Conservation (phyloP, 2,888 invertebrate species). For the Chalcis sispes region DNA sequence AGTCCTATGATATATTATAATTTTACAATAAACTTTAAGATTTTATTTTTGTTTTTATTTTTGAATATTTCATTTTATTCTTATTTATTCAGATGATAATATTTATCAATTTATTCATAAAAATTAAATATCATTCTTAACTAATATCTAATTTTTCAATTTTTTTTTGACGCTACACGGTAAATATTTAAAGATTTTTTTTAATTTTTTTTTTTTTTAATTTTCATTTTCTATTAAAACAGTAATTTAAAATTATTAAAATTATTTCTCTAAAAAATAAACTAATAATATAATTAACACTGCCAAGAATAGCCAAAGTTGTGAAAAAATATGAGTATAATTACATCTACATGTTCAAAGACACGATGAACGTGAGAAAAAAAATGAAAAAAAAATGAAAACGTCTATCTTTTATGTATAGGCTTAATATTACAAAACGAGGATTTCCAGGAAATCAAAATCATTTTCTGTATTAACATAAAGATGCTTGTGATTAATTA, state of each 20-base stretch:
- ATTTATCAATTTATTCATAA: conserved; percentile 29
- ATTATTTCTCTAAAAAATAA: conserved; percentile 4
- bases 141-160: no score
- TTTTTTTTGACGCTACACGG: no score
- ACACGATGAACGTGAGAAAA: conserved; percentile 6
- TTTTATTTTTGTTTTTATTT: conserved; percentile 42
- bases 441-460: conserved; percentile 46
- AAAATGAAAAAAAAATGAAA: conserved; percentile 8
- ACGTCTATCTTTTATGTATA: conserved; percentile 18
- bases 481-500: conserved; percentile 48
- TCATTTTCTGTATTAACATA: conserved; percentile 39
- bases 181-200: not conserved
- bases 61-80: conserved; percentile 2
- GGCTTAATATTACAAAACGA: conserved; percentile 20
- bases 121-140: no score
- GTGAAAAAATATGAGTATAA: conserved; percentile 25
- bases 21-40: conserved; percentile 44
- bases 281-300: conserved; percentile 29
- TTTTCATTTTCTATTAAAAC: no score
- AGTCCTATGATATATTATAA: conserved; percentile 21
- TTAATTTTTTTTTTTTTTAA: conserved; percentile 9
- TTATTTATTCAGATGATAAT: no score
- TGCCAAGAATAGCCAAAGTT: conserved; percentile 51
- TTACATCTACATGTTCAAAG: conserved; percentile 17
- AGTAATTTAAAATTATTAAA: conserved; percentile 18